These are phyloP conservation scores for Cephalopachus bancanus DNA, from an alignment of 2,797 vertebrate genomes.

Conservation along the genomic window DNA sequence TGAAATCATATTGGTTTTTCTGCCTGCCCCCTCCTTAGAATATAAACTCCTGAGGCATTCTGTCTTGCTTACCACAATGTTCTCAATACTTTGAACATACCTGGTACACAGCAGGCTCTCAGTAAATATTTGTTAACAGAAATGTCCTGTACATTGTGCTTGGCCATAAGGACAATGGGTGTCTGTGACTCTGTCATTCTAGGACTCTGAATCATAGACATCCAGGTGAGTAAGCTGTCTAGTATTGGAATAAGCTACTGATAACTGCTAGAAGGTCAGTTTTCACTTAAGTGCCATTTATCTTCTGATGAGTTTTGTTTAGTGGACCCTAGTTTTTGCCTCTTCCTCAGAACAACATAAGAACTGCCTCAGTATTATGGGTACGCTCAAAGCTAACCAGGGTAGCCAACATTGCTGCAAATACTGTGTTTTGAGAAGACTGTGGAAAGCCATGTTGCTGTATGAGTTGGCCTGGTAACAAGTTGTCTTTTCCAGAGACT, in stretches of 20 bases:
- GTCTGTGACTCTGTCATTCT: neutral
- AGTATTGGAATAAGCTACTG: neutral
- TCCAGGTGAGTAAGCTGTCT: neutral
- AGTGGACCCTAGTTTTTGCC: neutral
- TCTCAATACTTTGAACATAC: conserved; percentile 35
- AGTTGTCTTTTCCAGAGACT: conserved; percentile 2
- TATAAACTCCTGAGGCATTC: neutral
- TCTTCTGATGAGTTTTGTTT: neutral
- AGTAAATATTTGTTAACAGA: neutral
- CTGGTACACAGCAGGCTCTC: neutral
- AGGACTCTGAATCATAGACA: neutral
- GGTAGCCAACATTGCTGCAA: neutral
- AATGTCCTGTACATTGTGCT: neutral
- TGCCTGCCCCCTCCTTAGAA: neutral
- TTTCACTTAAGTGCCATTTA: neutral
- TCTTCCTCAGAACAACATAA: neutral
- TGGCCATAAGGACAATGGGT: neutral
- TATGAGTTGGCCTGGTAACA: neutral
- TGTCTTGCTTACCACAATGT: neutral
- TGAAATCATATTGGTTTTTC: neutral
- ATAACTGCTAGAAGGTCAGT: neutral
- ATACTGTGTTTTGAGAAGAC: neutral
- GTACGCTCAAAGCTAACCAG: neutral
- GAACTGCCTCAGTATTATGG: neutral
- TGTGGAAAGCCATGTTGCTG: neutral